Base-by-base conservation (phyloP, 2,113 vertebrate species). In the Reinhardtius hippoglossoides region DNA sequence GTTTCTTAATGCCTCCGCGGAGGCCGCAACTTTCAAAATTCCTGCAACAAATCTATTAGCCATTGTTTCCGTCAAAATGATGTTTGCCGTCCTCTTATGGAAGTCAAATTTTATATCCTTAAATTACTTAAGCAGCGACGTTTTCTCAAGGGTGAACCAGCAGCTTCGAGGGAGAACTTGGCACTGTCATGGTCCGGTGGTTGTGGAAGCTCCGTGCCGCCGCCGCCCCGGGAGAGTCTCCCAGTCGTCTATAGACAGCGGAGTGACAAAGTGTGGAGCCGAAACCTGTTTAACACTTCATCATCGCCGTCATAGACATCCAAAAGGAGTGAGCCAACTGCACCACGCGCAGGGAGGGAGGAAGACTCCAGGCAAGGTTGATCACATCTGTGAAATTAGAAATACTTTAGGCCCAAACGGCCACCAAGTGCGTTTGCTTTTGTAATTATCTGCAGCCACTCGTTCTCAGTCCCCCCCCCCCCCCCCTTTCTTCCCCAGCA, bases 381-480 rank as follows among this genome's bases (percentile, higher is more conserved):
- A 92, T 90, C 90, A 83, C 89, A 87, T 89, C 88, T 92, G 90
- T 92, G 91, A 94, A 92, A 93, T 93, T 93, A 88, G 87, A 91
- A 93, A 91, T 87, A 88, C 84, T 89, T 84, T 81, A 15, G 84
- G 73, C 66, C 77, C 80, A 88, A 86, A 88, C 81, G 84, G 78
- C 81, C 81, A 84, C 73, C 71, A 66, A 90, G 84, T 82, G 84
- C 83, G 85, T 90, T 93, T 88, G 80, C 88, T 79, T 90, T 92
- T 81, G 85, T 87, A 88, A 91, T 91, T 89, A 88, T 87, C 87
- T 88, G 66, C 80, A 86, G 76, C 76, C 73, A 79, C 66, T 88
- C 60, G 23, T 71, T 82, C 77, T 67, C 23, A n/a, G 15, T 40
- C 37, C 10, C 3, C 40, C 12, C 12, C 40, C 55, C 23, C 52